A percentile compares a stretch with the other conserved stretches of the same genome.
Conservation (phyloP, 2,797 vertebrate species). For the Zonotrichia albicollis region DNA sequence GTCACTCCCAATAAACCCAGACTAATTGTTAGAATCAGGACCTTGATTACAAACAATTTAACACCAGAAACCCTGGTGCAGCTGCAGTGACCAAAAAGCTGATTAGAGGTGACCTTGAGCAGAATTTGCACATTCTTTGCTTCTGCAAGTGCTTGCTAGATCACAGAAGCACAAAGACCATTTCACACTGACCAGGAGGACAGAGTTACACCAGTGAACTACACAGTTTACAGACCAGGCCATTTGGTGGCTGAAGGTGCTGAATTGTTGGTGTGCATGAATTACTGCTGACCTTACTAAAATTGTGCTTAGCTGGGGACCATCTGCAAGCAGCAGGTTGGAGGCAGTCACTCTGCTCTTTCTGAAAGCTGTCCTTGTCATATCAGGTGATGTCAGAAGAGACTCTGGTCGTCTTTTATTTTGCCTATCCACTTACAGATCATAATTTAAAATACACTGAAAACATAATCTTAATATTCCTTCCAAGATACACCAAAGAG, state of each 20-base stretch:
- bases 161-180: background rate
- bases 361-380: background rate
- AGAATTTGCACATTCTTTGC: background rate
- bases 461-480: background rate
- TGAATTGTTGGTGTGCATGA: background rate
- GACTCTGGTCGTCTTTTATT: background rate
- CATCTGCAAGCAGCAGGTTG: background rate
- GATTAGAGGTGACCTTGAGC: background rate
- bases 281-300: background rate
- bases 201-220: background rate
- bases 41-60: background rate
- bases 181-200: background rate
- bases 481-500: background rate
- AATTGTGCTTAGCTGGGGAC: background rate
- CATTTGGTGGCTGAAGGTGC: rapidly evolving
- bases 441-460: background rate
- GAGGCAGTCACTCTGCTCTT: background rate
- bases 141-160: background rate
- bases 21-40: background rate
- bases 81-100: background rate
- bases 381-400: background rate
- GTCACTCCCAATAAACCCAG: background rate
- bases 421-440: background rate
- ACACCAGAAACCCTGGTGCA: background rate
- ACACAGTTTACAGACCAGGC: background rate